Base-by-base conservation (phyloP, 1,140 invertebrate species). In the Zaprionus capensis region DNA sequence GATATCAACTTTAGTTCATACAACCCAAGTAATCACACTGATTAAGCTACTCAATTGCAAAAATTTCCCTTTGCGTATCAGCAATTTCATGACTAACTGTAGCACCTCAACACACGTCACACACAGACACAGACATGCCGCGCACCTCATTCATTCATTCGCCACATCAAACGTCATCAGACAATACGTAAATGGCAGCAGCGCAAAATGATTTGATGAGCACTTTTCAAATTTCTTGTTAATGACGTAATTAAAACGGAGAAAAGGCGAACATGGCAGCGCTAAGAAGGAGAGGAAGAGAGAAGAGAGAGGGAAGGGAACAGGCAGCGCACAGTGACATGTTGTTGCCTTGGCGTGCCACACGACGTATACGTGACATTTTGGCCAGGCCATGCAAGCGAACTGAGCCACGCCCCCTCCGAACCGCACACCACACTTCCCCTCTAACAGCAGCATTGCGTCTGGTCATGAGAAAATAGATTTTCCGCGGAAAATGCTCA, bases 361-460 rank as follows among this genome's bases (percentile, higher is more conserved):
- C 83, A 87, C 84, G 83, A 81, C 83, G 84, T 88, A 88, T 87
- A 87, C 84, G 83, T 87, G 83, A 87, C 81, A 87, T 88, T 87
- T 87, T 78, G 76, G 83, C 80, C 80, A 87, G 56, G 61, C 76
- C 76, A 65, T 75, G 76, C 72, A 69, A 74, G 31, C 59, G 67
- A 9, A 46, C 6, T 2, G 41, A 17, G 65, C 28, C 62, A 53
- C 62, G 46, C 62, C 62, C 44, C 15, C 59, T n/a, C 56, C 26
- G 15, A 31, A 14, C 61, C 15, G 31, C 44, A 34, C 34, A 15
- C 20, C 17, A 17, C 36, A 12, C 26, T 34, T 28, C 15, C 4
- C 31, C 9, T 4, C 9, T 11, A 11, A 22, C 44, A 17, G n/a
- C 41, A 34, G 65, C 20, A 53, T 36, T 64, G 66, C 66, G 44